These are phyloP conservation scores for Acanthurus tractus DNA, from an alignment of 2,797 vertebrate species.

Conservation along the genomic window DNA sequence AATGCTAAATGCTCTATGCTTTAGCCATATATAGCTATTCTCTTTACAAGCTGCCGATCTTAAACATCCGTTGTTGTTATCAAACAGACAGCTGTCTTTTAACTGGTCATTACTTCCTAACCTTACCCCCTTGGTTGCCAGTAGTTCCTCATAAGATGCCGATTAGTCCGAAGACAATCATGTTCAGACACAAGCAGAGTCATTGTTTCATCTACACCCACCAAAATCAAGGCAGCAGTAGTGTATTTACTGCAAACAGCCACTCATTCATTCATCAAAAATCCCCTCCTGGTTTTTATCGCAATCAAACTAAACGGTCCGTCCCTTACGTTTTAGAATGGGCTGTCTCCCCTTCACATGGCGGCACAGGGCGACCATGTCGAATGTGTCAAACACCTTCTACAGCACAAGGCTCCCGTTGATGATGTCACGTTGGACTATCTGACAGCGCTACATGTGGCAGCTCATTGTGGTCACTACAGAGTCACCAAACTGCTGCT, in stretches of 20 bases:
- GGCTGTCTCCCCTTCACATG: constrained; percentile 97
- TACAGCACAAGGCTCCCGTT: constrained; percentile 94
- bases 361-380: constrained; percentile 97
- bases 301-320: too few relatives aligned
- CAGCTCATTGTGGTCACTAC: constrained; percentile 97
- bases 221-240: background rate
- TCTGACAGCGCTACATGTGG: constrained; percentile 95
- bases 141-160: too few relatives aligned
- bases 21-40: too few relatives aligned
- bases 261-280: background rate
- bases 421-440: constrained; percentile 97
- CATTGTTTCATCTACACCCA: background rate
- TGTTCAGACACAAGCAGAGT: too few relatives aligned
- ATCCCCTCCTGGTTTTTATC: too few relatives aligned
- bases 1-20: too few relatives aligned
- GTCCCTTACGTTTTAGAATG: constrained; percentile 85
- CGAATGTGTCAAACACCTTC: constrained; percentile 94
- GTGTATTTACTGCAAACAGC: background rate
- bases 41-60: too few relatives aligned
- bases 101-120: too few relatives aligned
- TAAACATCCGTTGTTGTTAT: too few relatives aligned
- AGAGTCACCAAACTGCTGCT: constrained; percentile 96
- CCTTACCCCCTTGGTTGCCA: too few relatives aligned
- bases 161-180: too few relatives aligned
- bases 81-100: too few relatives aligned